phyloP scores from a whole-genome alignment of 1,140 invertebrate genomes.

The Eueides isabella region DNA sequence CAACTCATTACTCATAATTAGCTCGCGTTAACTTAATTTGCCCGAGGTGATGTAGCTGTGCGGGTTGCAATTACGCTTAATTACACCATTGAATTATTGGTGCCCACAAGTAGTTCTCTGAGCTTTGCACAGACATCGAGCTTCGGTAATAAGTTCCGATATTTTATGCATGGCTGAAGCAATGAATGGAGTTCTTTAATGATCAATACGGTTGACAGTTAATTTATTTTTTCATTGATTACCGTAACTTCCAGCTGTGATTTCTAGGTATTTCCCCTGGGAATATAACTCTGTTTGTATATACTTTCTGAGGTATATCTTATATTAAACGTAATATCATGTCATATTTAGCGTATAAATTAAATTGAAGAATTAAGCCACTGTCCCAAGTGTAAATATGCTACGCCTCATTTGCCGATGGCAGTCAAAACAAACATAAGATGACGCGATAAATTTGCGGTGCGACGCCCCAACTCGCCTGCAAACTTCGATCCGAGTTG shows the following conservation, averaged over 20 bases:
- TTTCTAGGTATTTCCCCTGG: background rate
- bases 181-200: slow-evolving; percentile 24
- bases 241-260: slow-evolving; percentile 1
- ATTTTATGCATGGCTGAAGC: slow-evolving; percentile 26
- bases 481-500: slow-evolving; percentile 53
- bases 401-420: slow-evolving; percentile 36
- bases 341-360: background rate
- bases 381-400: slow-evolving; percentile 34
- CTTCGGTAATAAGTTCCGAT: slow-evolving; percentile 26
- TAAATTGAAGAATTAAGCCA: slow-evolving; percentile 28
- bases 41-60: slow-evolving; percentile 49
- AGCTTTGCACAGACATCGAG: slow-evolving; percentile 19
- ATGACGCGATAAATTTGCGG: slow-evolving; percentile 45
- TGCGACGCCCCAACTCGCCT: slow-evolving; percentile 36
- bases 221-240: slow-evolving; percentile 20
- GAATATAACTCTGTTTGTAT: background rate
- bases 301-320: background rate
- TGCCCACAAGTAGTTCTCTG: slow-evolving; percentile 34
- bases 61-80: slow-evolving; percentile 59
- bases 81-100: slow-evolving; percentile 51
- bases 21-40: slow-evolving; percentile 67
- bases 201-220: slow-evolving; percentile 25
- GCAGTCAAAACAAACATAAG: slow-evolving; percentile 47
- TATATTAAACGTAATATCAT: background rate
- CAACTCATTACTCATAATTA: slow-evolving; percentile 76